Percentiles rank a stretch among this genome's conserved stretches.
Evolutionary conservation across 2,113 vertebrate genomes (phyloP).

Genomic region (Lampris megalopsis): DNA sequence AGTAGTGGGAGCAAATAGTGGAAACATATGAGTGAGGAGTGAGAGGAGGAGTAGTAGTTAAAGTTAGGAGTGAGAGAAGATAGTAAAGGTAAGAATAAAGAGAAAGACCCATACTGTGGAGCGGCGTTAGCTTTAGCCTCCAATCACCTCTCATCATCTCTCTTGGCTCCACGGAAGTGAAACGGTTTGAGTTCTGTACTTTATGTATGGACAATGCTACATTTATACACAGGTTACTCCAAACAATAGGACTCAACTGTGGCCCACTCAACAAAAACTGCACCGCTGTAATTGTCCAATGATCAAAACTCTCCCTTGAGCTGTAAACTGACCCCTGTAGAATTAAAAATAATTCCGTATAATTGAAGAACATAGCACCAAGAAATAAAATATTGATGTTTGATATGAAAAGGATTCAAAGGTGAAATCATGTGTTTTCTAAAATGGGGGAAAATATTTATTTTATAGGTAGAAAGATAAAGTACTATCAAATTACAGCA

Average conservation of each 20-base stretch:
- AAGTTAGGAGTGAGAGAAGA: no score
- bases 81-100: no score
- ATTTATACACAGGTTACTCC: slow-evolving; percentile 38
- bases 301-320: slow-evolving; percentile 26
- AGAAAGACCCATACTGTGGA: no score
- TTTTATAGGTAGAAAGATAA: neutral
- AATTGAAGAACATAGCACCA: no score
- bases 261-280: slow-evolving; percentile 35
- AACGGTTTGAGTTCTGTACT: slow-evolving; percentile 42
- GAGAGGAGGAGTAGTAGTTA: no score
- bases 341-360: neutral
- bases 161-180: slow-evolving; percentile 40
- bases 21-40: no score
- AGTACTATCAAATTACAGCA: slow-evolving; percentile 25
- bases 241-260: slow-evolving; percentile 25
- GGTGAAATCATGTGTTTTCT: neutral
- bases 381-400: slow-evolving; percentile 11
- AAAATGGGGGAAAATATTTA: neutral
- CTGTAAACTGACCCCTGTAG: slow-evolving; percentile 16
- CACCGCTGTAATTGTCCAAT: slow-evolving; percentile 16
- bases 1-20: no score
- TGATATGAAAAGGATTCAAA: neutral
- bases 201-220: slow-evolving; percentile 30
- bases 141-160: slow-evolving; percentile 32
- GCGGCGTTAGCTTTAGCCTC: slow-evolving; percentile 31